Evolutionary conservation across 2,888 invertebrate genomes (phyloP), one percentile per base, ranked within the genome.

Genomic region (Spicauda simplicius): DNA sequence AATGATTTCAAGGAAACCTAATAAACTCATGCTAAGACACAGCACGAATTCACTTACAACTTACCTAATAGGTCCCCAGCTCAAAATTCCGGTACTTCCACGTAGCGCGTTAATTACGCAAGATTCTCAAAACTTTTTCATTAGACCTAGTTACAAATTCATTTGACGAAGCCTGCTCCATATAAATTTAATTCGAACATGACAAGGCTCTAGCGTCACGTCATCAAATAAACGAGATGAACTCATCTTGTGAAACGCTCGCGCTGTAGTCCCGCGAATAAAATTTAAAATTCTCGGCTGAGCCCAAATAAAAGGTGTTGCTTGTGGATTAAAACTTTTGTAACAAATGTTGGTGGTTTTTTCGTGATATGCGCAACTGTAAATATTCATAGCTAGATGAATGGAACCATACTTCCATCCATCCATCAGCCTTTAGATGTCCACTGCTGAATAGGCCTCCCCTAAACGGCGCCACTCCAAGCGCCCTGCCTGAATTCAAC

Each of bases 141-240:
- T 67, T 67, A 61, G 56, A 67, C 61, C 66, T 67, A 67, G 66
- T 67, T 67, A 67, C 61, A 56, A 67, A 61, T 67, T 67, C 66
- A 67, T 67, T 67, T 56, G 66, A 56, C 33, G 66, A 37, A 67
- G 56, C 61, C 56, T 8, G 50, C 66, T 50, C 56, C 55, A 55
- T 61, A 50, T 67, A 61, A 67, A 67, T 67, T 67, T 67, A 61
- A 67, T 67, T 67, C 66, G 61, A 56, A 61, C 66, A 67, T 65
- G 56, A 67, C 66, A 66, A 59, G 66, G 60, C 55, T 18, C 50
- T 3, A 20, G 61, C 55, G 55, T 66, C 66, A 55, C 55, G 56
- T 61, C 66, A 61, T 67, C 66, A 67, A 67, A 67, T 67, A 67
- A 67, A 67, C 50, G 66, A 61, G 61, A 67, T 67, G 66, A 61